Evolutionary conservation across 2,888 invertebrate genomes (phyloP), one percentile per base, ranked within the genome.

Genomic region (Octonoba sinensis): DNA sequence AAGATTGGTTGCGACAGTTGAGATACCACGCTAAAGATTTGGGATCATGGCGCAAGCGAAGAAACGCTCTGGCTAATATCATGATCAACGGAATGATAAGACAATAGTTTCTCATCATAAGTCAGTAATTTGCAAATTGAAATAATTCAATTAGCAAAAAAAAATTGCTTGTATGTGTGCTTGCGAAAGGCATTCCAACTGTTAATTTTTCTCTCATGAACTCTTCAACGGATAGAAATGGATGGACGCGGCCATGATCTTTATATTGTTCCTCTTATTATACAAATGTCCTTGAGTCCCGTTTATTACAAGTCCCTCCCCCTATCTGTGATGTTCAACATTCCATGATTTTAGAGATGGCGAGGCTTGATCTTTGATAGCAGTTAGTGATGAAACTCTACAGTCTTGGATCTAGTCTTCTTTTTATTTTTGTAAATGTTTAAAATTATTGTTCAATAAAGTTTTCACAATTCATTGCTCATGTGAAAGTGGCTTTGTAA

Each of bases 11-110:
- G 89, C 92, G 93, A 22, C 94, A 95, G 87, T 90, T 97, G 72
- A 96, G 96, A 88, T 94, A 93, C 87, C 96, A 96, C 88, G 94
- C 96, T 27, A 95, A 95, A 88, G 95, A 96, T 79, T 93, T 97
- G 86, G 97, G 97, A 81, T 93, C 94, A 11, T 97, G 97, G 97
- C 91, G 97, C 71, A 93, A 94, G 88, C 91, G 97, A 84, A 91
- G 97, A 51, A 96, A 96, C 87, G 97, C 96, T 8, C 90, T 97
- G 86, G 96, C 97, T n/a, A 97, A 97, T 88, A 97, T 97, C 86
- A 97, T 97, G 96, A 96, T 97, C 87, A 96, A 86, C 73, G 86
- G 86, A 59, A 86, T 86, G 85, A 83, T 85, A 22, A 74, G 86
- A 46, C 74, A n/a, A n/a, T n/a, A n/a, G n/a, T n/a, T n/a, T n/a